Evolutionary conservation across 2,797 vertebrate genomes (phyloP).

Genomic region (Callimico goeldii): DNA sequence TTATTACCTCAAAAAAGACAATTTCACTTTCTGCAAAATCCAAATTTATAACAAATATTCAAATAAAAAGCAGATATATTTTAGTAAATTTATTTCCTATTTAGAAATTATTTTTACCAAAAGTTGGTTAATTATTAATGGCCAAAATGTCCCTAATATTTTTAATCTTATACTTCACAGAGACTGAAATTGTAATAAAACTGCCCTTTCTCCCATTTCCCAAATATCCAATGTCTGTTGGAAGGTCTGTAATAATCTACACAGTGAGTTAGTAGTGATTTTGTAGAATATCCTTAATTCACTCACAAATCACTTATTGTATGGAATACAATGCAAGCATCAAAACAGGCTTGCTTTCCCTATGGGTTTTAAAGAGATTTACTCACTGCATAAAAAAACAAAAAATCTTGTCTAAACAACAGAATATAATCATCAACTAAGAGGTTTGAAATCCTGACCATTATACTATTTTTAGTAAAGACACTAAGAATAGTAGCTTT

Average conservation of each 20-base stretch:
- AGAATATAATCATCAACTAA: neutral
- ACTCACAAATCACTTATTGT: slow-evolving; percentile 47
- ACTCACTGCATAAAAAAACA: neutral
- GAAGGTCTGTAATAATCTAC: neutral
- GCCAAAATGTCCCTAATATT: neutral
- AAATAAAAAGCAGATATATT: neutral
- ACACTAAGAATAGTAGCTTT: slow-evolving; percentile 13
- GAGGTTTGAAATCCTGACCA: slow-evolving; percentile 41
- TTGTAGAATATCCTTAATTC: slow-evolving; percentile 45
- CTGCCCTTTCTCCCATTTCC: neutral
- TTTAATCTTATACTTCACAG: slow-evolving; percentile 37
- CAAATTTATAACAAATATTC: neutral
- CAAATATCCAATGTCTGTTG: slow-evolving; percentile 36
- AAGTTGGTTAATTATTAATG: slow-evolving; percentile 26
- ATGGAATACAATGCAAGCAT: slow-evolving; percentile 41
- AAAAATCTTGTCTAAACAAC: slow-evolving; percentile 36
- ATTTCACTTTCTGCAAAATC: slow-evolving; percentile 14
- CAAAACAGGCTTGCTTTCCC: neutral
- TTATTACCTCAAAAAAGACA: neutral
- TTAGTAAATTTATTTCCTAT: neutral
- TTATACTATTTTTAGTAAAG: slow-evolving; percentile 32
- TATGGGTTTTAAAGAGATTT: neutral
- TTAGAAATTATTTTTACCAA: neutral
- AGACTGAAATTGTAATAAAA: slow-evolving; percentile 50
- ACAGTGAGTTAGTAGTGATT: slow-evolving; percentile 40